A percentile compares a stretch with the other conserved stretches of the same genome.
Conservation (phyloP, 2,797 vertebrate genomes). For the Emys orbicularis region DNA sequence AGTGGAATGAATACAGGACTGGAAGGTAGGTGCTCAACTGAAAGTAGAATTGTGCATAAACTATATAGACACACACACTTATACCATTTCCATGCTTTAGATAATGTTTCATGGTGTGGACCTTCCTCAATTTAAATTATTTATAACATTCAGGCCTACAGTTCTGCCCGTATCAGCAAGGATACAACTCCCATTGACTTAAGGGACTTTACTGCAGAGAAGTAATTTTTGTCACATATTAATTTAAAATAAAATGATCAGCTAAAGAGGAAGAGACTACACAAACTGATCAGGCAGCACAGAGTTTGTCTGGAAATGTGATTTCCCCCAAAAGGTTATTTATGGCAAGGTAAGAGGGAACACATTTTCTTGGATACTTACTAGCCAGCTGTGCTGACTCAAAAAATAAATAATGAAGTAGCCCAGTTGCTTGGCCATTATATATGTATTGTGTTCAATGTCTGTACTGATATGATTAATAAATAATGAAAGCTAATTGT, state of each 20-base stretch:
- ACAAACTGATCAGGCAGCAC: too few species aligned
- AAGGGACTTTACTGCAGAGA: not conserved
- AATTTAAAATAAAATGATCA: not conserved
- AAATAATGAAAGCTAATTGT: constrained; percentile 31
- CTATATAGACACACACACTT: not conserved
- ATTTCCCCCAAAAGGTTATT: not conserved
- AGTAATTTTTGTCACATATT: not conserved
- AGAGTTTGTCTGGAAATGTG: not conserved
- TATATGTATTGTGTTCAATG: not conserved
- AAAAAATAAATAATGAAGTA: constrained; percentile 11
- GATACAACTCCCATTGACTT: not conserved
- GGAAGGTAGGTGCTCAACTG: not conserved
- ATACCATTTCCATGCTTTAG: not conserved
- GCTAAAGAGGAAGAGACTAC: not conserved
- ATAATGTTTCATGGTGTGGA: not conserved
- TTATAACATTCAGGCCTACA: not conserved
- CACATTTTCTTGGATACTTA: not conserved
- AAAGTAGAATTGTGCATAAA: not conserved
- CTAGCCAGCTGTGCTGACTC: not conserved
- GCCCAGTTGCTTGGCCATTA: not conserved
- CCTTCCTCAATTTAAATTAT: not conserved
- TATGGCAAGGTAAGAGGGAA: not conserved
- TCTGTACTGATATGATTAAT: not conserved
- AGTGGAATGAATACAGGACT: not conserved
- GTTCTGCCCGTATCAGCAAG: not conserved